A percentile compares a stretch with the other conserved stretches of the same genome.
Conservation (phyloP, 2,888 invertebrate species). For the Mythimna loreyi region DNA sequence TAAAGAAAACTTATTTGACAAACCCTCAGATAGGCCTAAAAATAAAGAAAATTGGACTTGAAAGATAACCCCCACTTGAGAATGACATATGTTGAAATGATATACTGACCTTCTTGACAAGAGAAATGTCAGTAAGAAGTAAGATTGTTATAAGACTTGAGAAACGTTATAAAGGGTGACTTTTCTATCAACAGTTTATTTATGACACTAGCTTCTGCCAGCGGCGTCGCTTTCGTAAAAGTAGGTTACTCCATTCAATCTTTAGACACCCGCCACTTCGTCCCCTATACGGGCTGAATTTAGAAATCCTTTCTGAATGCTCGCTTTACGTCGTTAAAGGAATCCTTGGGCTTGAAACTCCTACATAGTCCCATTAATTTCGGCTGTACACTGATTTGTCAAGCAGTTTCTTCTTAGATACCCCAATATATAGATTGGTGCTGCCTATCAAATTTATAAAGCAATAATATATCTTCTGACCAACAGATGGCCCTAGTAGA, state of each 20-base stretch:
- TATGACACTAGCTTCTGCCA: too few species aligned
- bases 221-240: too few species aligned
- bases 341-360: too few species aligned
- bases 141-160: neutral
- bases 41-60: constrained; percentile 20
- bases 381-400: too few species aligned
- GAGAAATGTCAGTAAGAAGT: neutral
- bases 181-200: constrained; percentile 24
- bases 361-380: too few species aligned
- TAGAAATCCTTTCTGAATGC: too few species aligned
- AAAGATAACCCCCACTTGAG: constrained; percentile 40
- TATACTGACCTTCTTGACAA: neutral
- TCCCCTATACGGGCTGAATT: too few species aligned
- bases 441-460: neutral
- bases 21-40: constrained; percentile 40
- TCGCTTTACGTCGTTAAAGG: too few species aligned
- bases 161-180: neutral
- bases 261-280: too few species aligned
- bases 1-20: neutral
- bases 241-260: too few species aligned
- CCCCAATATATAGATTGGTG: neutral
- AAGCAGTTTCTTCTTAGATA: too few species aligned
- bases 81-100: neutral
- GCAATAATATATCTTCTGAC: constrained; percentile 7
- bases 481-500: constrained; percentile 15